phyloP scores from a whole-genome alignment of 2,797 vertebrate genomes.

The Molossus alvarezi region DNA sequence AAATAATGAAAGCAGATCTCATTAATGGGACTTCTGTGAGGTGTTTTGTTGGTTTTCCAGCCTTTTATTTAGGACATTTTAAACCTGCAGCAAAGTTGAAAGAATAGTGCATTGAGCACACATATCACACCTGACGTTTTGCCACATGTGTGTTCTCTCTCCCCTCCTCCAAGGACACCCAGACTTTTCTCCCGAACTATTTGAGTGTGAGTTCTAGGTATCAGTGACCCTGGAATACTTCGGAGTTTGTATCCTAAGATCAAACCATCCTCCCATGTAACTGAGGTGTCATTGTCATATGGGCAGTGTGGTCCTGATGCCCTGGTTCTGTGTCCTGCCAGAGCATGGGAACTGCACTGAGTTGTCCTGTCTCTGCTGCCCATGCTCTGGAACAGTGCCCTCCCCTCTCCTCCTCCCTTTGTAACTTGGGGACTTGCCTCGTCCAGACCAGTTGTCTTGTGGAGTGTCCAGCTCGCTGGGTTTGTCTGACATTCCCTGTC shows the following conservation, averaged over 20 bases:
- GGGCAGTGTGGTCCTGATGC: too few relatives aligned
- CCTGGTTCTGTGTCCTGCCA: accelerated
- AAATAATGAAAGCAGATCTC: accelerated
- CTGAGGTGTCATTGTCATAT: background rate
- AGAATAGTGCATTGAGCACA: accelerated
- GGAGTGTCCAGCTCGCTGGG: background rate
- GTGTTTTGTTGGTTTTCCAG: background rate
- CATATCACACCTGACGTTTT: accelerated
- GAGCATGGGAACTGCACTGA: accelerated
- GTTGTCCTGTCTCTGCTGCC: accelerated
- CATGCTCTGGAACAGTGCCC: accelerated
- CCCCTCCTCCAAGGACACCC: accelerated
- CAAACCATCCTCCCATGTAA: background rate
- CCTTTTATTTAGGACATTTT: background rate
- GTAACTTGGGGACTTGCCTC: accelerated
- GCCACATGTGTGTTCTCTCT: accelerated
- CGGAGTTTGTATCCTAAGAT: background rate
- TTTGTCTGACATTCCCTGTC: background rate
- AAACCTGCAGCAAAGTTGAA: background rate
- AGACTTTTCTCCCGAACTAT: accelerated
- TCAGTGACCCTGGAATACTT: background rate
- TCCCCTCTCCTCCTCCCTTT: accelerated
- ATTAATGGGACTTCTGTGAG: accelerated
- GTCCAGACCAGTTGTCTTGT: background rate
- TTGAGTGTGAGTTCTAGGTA: background rate